Conservation (phyloP, 2,113 vertebrate genomes). For the Illadopsis cleaveri region DNA sequence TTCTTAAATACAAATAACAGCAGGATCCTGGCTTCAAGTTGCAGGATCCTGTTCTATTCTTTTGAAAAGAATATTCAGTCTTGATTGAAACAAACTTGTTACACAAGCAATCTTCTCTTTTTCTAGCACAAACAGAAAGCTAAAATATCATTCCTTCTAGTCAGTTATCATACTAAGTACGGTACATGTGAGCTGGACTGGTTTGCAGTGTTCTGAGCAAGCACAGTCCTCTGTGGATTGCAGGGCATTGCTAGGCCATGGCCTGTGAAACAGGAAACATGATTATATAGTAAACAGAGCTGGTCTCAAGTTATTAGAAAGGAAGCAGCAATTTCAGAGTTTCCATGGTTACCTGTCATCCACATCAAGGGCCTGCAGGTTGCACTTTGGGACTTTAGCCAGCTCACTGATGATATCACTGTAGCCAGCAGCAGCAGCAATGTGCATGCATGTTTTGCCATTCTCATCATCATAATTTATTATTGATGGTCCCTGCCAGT, state of each 20-base stretch:
- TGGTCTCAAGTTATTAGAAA: slow-evolving; percentile 20
- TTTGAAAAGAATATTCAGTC: not conserved
- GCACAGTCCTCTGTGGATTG: not conserved
- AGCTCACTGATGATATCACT: slow-evolving; percentile 85
- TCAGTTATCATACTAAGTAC: not conserved
- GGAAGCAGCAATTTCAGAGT: slow-evolving; percentile 25
- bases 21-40: not conserved
- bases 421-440: slow-evolving; percentile 84
- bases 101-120: not conserved
- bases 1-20: not conserved
- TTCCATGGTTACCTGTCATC: slow-evolving; percentile 84
- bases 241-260: not conserved
- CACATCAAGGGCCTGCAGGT: slow-evolving; percentile 88
- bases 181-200: not conserved
- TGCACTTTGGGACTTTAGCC: slow-evolving; percentile 83
- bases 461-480: slow-evolving; percentile 89
- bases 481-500: slow-evolving; percentile 81
- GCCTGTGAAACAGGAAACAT: not conserved
- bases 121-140: not conserved
- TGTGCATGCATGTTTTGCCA: slow-evolving; percentile 86
- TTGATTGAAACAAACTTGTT: not conserved
- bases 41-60: not conserved
- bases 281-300: not conserved
- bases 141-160: not conserved
- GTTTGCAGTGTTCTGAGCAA: not conserved